Evolutionary conservation across 1,140 invertebrate species (phyloP), one percentile per base, ranked within the genome.

Genomic region (Amphibalanus amphitrite): DNA sequence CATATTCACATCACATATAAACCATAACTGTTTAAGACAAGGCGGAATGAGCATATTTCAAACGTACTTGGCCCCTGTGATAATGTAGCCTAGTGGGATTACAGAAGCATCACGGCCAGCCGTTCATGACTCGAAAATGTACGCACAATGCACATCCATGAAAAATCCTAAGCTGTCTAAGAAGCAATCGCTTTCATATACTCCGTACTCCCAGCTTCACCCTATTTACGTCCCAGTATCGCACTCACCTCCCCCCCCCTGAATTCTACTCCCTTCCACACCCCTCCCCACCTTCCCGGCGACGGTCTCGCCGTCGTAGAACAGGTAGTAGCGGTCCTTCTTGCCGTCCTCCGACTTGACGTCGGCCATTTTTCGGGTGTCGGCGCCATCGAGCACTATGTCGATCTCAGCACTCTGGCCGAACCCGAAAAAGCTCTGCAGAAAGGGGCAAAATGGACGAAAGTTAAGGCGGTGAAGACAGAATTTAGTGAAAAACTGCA

Each of bases 231-330:
- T n/a, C n/a, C n/a, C 13, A 8, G 47, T 59, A 20, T 13, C 17
- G 10, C 10, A 8, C 23, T 3, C 10, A 3, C 1, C 10, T 23
- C 47, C 23, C 47, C 1, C 10, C 23, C 13, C 3, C 47, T 20
- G 47, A 59, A 4, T 15, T 6, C 33, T 4, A 6, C 33, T 38
- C 4, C 33, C 33, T 38, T 4, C 33, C 33, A 15, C n/a, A n/a
- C n/a, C 33, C 15, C 64, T 65, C 68, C 75, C 77, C 82, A 92
- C 91, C 85, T 95, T 94, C 78, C 97, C 97, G 67, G 93, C 90
- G 10, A 99, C 94, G 69, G 93, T 93, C 84, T 99, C 97, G 20
- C 97, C 97, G 83, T 99, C 97, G 83, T 95, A 98, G 83, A 96
- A 99, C 25, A 99, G 83, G 76, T 91, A 87, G 80, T 93, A 87